These are phyloP conservation scores for Dicrostonyx torquatus DNA, from an alignment of 2,797 vertebrate species.

Conservation along the genomic window DNA sequence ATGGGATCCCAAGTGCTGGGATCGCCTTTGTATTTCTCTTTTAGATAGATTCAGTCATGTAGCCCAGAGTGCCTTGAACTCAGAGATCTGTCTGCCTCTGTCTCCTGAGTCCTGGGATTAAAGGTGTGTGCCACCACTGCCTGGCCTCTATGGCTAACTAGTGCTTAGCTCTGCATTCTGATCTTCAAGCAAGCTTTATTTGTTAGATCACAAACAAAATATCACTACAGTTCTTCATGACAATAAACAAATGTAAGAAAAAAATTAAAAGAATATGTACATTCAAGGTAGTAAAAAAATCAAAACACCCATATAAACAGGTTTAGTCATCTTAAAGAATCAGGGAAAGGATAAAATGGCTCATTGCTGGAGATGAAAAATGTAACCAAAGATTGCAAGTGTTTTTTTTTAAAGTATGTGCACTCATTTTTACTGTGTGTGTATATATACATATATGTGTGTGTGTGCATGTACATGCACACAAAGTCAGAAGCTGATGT, in stretches of 20 bases:
- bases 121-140: too few relatives aligned
- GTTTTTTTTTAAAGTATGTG: not conserved
- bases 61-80: too few relatives aligned
- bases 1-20: too few relatives aligned
- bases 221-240: too few relatives aligned
- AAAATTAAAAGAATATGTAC: conserved; percentile 22
- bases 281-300: not conserved
- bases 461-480: not conserved
- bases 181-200: too few relatives aligned
- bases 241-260: not conserved
- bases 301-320: not conserved
- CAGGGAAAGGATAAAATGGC: not conserved
- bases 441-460: fast-evolving
- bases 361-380: not conserved
- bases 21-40: too few relatives aligned
- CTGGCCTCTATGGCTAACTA: too few relatives aligned
- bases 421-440: not conserved
- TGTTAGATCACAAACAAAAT: too few relatives aligned
- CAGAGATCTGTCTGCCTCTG: too few relatives aligned
- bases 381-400: not conserved
- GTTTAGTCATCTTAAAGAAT: conserved; percentile 24
- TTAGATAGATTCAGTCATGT: too few relatives aligned
- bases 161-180: too few relatives aligned
- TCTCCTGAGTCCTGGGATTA: too few relatives aligned
- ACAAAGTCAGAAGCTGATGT: not conserved